phyloP scores from a whole-genome alignment of 2,113 vertebrate genomes.

The Puntigrus tetrazona region DNA sequence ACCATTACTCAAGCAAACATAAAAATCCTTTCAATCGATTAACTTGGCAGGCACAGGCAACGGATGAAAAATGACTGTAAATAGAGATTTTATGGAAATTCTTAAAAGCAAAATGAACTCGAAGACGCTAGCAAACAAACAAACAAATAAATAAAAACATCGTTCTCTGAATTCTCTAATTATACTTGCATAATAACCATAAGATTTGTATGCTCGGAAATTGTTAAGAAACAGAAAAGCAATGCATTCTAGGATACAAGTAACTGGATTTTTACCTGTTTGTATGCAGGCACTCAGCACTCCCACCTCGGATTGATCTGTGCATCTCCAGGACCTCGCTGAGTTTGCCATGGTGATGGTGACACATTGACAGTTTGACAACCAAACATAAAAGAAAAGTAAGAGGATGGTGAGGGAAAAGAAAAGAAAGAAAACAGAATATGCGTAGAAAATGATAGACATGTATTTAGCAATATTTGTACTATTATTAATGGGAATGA shows the following conservation, averaged over 20 bases:
- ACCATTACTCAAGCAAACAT: slow-evolving; percentile 48
- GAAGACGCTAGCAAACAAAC: not conserved
- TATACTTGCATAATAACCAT: not conserved
- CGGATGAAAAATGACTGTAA: not conserved
- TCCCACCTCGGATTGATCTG: slow-evolving; percentile 97
- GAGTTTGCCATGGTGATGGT: slow-evolving; percentile 87
- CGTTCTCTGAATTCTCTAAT: not conserved
- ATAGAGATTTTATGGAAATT: not conserved
- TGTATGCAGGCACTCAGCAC: slow-evolving; percentile 98
- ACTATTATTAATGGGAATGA: slow-evolving; percentile 55
- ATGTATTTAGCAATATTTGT: slow-evolving; percentile 46
- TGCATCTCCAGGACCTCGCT: slow-evolving; percentile 98
- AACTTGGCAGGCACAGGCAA: slow-evolving; percentile 45
- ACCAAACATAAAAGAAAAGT: slow-evolving; percentile 70
- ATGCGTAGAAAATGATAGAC: slow-evolving; percentile 53
- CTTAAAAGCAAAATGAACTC: not conserved
- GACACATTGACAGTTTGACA: slow-evolving; percentile 74
- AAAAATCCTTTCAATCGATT: slow-evolving; percentile 35
- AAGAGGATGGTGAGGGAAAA: slow-evolving; percentile 80
- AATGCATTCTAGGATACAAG: not conserved
- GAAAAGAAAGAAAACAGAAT: slow-evolving; percentile 64
- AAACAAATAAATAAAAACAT: not conserved
- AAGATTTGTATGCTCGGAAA: not conserved
- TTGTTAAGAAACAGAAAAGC: not conserved
- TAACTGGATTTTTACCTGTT: slow-evolving; percentile 86